Evolutionary conservation across 2,113 vertebrate genomes (phyloP).

Genomic region (Phasianus colchicus): DNA sequence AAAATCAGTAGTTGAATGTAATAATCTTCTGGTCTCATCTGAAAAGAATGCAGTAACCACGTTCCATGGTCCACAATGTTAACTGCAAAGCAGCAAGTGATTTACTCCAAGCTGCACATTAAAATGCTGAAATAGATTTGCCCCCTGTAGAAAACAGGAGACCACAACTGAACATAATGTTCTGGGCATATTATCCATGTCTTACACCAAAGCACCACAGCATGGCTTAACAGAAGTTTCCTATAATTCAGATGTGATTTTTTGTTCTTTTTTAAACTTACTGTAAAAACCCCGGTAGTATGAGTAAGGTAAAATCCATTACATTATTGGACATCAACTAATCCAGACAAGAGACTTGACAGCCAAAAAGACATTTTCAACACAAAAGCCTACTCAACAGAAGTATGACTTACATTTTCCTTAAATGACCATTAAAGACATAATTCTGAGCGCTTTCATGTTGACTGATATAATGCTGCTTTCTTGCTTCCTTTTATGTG

Average conservation of each 20-base stretch:
- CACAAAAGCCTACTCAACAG: background rate
- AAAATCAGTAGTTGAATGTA: background rate
- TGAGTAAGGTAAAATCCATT: background rate
- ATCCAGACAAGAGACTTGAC: background rate
- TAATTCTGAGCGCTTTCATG: background rate
- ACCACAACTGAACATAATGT: background rate
- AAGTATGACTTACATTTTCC: background rate
- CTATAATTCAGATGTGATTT: background rate
- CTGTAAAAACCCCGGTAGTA: background rate
- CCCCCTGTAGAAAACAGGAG: background rate
- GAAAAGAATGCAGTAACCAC: background rate
- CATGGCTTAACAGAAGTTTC: background rate
- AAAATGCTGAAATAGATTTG: background rate
- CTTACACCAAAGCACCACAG: background rate
- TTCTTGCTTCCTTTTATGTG: background rate
- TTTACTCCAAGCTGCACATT: background rate
- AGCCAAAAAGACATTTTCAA: background rate
- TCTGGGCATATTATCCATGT: background rate
- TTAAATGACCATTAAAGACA: background rate
- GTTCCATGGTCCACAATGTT: too few species aligned
- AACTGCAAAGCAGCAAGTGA: background rate
- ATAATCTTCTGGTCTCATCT: background rate
- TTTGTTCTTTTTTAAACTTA: background rate
- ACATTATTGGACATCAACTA: background rate
- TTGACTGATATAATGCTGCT: background rate